A percentile compares a stretch with the other conserved stretches of the same genome.
phyloP scores from a whole-genome alignment of 1,140 invertebrate species.

The Trypoxylus dichotomus region DNA sequence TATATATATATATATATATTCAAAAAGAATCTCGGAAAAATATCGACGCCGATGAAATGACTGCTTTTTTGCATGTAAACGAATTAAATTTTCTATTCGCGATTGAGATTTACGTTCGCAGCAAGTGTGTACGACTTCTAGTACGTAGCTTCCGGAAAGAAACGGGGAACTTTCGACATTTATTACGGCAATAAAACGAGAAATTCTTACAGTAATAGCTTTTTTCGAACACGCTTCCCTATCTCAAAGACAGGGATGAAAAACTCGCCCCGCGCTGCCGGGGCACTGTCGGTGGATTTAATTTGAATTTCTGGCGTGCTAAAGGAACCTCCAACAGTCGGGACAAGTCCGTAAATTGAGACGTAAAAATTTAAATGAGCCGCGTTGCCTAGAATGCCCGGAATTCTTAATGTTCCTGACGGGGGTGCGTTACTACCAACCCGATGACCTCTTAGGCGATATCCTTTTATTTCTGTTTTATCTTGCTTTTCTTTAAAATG shows the following conservation, averaged over 20 bases:
- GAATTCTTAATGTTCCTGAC: neutral
- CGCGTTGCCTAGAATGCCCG: neutral
- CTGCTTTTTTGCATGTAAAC: no score
- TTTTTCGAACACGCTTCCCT: neutral
- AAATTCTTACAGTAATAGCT: neutral
- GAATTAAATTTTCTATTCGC: no score
- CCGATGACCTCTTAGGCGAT: no score
- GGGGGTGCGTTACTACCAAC: no score
- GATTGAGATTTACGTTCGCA: no score
- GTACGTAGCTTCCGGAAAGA: neutral
- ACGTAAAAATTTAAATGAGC: conserved; percentile 17
- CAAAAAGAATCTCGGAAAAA: no score
- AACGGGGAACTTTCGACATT: neutral
- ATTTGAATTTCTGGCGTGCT: neutral
- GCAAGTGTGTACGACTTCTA: no score
- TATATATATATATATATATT: no score
- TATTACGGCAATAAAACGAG: neutral
- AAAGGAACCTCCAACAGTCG: neutral
- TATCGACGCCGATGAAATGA: no score
- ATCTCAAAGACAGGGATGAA: no score
- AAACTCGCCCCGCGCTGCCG: neutral
- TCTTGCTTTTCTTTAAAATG: no score
- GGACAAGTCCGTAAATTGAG: neutral
- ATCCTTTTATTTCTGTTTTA: no score
- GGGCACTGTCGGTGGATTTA: neutral